These are phyloP conservation scores for Mesembrinibis cayennensis DNA, from an alignment of 2,113 vertebrate species.

Conservation along the genomic window DNA sequence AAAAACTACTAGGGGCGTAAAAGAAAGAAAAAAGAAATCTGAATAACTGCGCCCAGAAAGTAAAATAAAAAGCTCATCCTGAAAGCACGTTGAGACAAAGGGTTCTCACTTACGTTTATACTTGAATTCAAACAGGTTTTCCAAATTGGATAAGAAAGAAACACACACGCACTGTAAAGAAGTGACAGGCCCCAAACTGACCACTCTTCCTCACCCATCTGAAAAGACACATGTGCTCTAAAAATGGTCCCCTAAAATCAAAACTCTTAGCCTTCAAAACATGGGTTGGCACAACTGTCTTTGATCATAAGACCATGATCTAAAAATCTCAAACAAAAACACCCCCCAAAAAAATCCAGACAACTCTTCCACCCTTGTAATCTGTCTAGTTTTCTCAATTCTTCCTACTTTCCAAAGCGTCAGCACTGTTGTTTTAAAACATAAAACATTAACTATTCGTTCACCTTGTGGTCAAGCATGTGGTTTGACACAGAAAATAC, in stretches of 20 bases:
- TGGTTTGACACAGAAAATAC: not conserved
- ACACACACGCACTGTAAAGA: not conserved
- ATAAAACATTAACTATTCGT: not conserved
- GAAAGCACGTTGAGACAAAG: not conserved
- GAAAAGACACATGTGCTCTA: not conserved
- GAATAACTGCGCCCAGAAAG: not conserved
- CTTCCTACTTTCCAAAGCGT: not conserved
- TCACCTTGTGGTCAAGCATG: not conserved
- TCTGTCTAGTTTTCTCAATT: not conserved
- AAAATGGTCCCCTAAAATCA: not conserved
- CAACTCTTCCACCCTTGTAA: not conserved
- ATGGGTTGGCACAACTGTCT: not conserved
- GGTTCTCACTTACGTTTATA: not conserved
- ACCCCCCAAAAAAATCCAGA: not conserved
- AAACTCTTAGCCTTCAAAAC: not conserved
- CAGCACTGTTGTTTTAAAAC: not conserved
- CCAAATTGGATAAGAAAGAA: not conserved
- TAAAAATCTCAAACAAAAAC: not conserved
- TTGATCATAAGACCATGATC: not conserved
- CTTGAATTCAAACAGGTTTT: not conserved
- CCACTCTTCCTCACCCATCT: not conserved
- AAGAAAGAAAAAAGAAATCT: not conserved
- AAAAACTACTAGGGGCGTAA: not conserved
- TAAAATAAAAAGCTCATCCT: not conserved
- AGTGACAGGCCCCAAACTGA: not conserved